Evolutionary conservation across 2,797 vertebrate species (phyloP).

Genomic region (Gambusia yucatana): DNA sequence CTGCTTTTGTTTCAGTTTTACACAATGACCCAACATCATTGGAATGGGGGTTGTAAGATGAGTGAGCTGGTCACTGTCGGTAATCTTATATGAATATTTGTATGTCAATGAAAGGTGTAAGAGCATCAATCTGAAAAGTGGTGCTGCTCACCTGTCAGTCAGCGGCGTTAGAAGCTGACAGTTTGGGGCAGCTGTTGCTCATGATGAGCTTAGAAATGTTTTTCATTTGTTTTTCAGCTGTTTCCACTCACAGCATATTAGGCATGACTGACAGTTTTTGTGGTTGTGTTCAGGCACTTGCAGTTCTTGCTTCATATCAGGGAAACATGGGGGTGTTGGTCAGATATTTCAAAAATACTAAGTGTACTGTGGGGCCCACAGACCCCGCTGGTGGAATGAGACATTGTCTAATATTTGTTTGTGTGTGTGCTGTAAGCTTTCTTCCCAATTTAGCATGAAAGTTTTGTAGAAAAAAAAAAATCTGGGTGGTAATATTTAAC

Average conservation of each 20-base stretch:
- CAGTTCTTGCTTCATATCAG: neutral
- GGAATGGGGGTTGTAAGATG: neutral
- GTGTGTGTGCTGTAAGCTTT: neutral
- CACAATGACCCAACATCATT: too few relatives aligned
- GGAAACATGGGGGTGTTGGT: constrained; percentile 5
- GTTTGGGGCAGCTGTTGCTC: constrained; percentile 1
- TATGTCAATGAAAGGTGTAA: neutral
- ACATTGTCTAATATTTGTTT: neutral
- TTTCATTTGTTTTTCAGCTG: neutral
- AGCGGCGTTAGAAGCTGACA: neutral
- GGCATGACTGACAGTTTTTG: constrained; percentile 9
- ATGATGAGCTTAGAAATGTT: neutral
- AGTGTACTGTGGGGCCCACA: neutral
- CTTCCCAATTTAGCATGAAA: neutral
- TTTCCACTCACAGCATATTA: constrained; percentile 1
- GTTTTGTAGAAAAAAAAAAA: neutral
- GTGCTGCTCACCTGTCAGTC: neutral
- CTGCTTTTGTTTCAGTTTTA: too few relatives aligned
- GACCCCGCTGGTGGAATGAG: neutral
- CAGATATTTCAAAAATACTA: constrained; percentile 2
- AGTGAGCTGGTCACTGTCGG: neutral
- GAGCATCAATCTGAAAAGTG: neutral
- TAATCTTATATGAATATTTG: neutral
- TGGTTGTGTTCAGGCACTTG: neutral
- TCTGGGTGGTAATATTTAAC: constrained; percentile 3